Conservation (phyloP, 2,888 invertebrate species). For the Heliconius cydno region DNA sequence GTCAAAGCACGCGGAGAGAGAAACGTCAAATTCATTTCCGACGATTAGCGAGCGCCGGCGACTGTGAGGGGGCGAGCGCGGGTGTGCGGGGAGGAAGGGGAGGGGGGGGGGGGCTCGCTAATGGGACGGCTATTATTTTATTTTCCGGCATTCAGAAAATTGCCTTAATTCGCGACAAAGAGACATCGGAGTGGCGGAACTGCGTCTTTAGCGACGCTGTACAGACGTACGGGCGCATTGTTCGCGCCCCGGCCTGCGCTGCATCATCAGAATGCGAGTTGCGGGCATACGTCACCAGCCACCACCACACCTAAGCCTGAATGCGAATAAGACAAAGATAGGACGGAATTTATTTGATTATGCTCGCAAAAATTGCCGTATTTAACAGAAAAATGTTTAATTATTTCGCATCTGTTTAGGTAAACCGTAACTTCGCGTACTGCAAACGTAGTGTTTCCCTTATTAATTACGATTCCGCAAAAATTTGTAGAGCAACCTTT, state of each 20-base stretch:
- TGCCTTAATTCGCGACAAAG: conserved; percentile 66
- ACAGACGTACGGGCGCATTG: conserved; percentile 24
- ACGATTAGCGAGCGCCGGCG: conserved; percentile 58
- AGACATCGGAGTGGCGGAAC: conserved; percentile 58
- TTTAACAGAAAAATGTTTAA: no score
- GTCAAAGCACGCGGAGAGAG: conserved; percentile 57
- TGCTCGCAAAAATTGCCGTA: no score
- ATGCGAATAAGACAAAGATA: no score
- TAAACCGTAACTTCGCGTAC: no score
- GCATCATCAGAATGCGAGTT: no score
- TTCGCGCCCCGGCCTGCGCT: background rate
- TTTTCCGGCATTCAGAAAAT: conserved; percentile 75
- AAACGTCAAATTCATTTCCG: conserved; percentile 63
- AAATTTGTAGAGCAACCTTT: no score
- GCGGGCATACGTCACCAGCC: no score
- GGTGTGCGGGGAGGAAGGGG: conserved; percentile 33
- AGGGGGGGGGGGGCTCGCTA: conserved; percentile 57
- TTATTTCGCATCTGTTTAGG: no score
- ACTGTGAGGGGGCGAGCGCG: conserved; percentile 49
- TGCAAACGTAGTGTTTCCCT: no score
- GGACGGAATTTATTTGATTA: no score
- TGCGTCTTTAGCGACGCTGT: conserved; percentile 47
- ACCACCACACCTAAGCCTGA: no score
- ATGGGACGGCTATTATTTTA: conserved; percentile 76
- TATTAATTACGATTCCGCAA: no score